Evolutionary conservation across 2,797 vertebrate genomes (phyloP).

Genomic region (Poeciliopsis infans): DNA sequence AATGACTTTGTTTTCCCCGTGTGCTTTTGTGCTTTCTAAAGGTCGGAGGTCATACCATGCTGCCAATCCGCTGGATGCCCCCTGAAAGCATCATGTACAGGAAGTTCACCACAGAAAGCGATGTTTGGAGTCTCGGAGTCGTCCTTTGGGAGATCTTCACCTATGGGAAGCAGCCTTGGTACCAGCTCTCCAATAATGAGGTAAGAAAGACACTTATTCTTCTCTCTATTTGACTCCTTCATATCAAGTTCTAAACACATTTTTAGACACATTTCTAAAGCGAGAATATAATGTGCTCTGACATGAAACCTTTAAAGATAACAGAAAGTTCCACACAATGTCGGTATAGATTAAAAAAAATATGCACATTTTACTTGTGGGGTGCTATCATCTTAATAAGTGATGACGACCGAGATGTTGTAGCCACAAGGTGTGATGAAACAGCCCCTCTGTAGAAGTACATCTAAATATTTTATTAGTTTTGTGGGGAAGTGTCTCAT

Average conservation of each 20-base stretch:
- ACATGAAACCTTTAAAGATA: background rate
- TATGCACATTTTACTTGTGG: constrained; percentile 19
- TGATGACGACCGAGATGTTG: constrained; percentile 40
- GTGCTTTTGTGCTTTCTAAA: constrained; percentile 57
- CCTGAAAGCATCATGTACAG: constrained; percentile 99
- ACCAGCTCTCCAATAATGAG: constrained; percentile 99
- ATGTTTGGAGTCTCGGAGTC: constrained; percentile 98
- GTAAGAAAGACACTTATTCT: constrained; percentile 65
- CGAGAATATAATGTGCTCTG: background rate
- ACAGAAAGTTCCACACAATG: background rate
- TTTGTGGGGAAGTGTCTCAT: constrained; percentile 14
- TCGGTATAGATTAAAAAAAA: background rate
- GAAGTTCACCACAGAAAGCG: constrained; percentile 98
- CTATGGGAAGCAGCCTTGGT: constrained; percentile 99
- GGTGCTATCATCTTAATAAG: constrained; percentile 31
- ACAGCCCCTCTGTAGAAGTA: constrained; percentile 22
- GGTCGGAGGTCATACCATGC: constrained; percentile 98
- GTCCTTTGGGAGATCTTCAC: constrained; percentile 99
- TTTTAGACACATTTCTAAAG: background rate
- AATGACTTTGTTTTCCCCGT: constrained; percentile 16
- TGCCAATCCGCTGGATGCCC: constrained; percentile 99
- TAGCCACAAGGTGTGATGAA: constrained; percentile 22
- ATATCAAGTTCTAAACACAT: background rate
- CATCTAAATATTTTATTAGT: constrained; percentile 41
- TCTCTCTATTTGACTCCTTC: background rate